A percentile compares a stretch with the other conserved stretches of the same genome.
Evolutionary conservation across 1,140 invertebrate genomes (phyloP).

Genomic region (Octopus sinensis): DNA sequence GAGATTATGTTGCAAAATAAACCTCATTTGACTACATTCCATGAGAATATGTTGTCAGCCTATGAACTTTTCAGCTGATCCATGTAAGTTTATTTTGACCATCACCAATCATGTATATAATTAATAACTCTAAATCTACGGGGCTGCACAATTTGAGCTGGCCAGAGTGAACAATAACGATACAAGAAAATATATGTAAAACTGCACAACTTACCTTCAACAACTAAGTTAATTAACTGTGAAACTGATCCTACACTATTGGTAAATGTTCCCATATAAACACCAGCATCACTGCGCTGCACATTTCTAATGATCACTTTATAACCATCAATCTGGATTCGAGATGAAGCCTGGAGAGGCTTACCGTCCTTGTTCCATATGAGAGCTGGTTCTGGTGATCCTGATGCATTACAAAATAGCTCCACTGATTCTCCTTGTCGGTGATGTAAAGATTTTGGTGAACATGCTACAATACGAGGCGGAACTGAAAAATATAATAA

Average conservation of each 20-base stretch:
- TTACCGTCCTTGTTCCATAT: conserved; percentile 43
- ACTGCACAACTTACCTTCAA: conserved; percentile 71
- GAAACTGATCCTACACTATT: conserved; percentile 92
- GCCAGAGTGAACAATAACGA: too few relatives aligned
- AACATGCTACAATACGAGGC: conserved; percentile 40
- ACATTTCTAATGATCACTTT: conserved; percentile 73
- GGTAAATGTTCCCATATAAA: conserved; percentile 89
- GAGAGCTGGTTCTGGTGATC: conserved; percentile 61
- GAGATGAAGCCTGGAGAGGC: conserved; percentile 25
- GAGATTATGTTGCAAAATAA: too few relatives aligned
- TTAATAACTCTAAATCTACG: too few relatives aligned
- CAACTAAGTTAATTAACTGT: conserved; percentile 88
- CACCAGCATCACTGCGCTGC: conserved; percentile 86
- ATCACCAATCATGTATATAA: too few relatives aligned
- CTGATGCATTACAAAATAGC: conserved; percentile 90
- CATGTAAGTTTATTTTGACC: too few relatives aligned
- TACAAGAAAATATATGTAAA: too few relatives aligned
- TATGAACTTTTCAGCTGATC: too few relatives aligned
- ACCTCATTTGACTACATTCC: too few relatives aligned
- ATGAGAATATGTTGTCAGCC: too few relatives aligned
- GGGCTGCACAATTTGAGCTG: too few relatives aligned
- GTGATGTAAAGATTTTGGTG: conserved; percentile 34
- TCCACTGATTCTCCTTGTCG: conserved; percentile 78
- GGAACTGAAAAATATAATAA: conserved; percentile 36
- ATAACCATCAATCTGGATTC: conserved; percentile 27